These are phyloP conservation scores for Melitaea athalia DNA, from an alignment of 2,888 invertebrate species.

Conservation along the genomic window DNA sequence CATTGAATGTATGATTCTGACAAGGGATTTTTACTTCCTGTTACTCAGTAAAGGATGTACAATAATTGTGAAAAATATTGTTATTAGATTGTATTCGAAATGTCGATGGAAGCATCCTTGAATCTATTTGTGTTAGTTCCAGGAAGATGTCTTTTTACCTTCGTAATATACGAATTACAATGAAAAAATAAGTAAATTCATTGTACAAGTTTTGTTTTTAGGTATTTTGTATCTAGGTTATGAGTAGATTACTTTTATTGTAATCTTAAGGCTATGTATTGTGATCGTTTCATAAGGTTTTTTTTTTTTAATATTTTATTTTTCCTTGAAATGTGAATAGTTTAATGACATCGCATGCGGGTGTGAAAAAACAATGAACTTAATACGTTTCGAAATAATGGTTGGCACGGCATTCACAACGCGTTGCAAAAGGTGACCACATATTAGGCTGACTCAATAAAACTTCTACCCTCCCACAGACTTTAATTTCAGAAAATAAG, in stretches of 20 bases:
- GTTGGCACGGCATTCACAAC: background rate
- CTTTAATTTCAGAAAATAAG: background rate
- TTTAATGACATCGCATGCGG: background rate
- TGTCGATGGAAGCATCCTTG: too few species aligned
- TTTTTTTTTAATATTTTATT: background rate
- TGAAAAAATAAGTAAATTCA: too few species aligned
- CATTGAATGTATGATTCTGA: slow-evolving; percentile 17
- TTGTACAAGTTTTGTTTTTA: too few species aligned
- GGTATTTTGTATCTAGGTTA: too few species aligned
- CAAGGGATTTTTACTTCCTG: background rate
- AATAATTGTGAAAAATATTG: background rate
- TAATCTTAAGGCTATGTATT: too few species aligned
- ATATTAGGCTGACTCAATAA: background rate
- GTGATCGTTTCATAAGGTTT: too few species aligned
- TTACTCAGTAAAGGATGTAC: background rate
- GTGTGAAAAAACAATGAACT: background rate
- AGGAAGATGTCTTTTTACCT: background rate
- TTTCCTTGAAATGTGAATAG: too few species aligned
- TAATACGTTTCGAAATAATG: background rate
- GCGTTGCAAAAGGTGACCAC: background rate
- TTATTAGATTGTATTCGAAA: background rate
- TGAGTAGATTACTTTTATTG: too few species aligned
- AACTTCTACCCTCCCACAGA: background rate
- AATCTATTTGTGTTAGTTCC: background rate
- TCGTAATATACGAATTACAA: background rate